phyloP scores from a whole-genome alignment of 2,797 vertebrate species.

The Prunella strophiata region DNA sequence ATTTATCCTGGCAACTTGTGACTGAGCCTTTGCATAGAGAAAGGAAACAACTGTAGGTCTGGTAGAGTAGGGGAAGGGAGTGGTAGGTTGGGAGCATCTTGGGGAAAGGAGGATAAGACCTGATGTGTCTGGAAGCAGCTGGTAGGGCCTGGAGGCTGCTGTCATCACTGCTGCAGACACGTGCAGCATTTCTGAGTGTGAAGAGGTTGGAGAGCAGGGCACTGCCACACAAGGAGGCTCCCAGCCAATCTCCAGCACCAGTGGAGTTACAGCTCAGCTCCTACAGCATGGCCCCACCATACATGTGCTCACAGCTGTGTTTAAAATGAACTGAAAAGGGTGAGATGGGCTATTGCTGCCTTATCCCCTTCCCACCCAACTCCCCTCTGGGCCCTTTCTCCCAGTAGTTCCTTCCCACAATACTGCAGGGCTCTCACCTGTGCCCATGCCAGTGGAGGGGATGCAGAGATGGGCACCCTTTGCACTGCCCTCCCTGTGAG shows the following conservation, averaged over 20 bases:
- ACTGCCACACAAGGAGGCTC: neutral
- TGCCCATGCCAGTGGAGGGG: neutral
- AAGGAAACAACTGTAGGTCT: neutral
- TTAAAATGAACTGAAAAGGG: neutral
- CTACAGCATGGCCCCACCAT: fast-evolving
- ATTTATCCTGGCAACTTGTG: neutral
- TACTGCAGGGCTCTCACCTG: neutral
- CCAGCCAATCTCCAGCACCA: neutral
- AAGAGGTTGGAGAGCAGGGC: neutral
- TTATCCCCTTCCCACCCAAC: neutral
- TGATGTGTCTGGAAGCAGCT: neutral
- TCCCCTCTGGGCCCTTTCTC: neutral
- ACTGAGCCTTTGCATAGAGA: neutral
- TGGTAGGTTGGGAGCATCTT: neutral
- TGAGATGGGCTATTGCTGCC: neutral
- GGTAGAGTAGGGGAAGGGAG: neutral
- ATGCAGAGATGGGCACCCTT: neutral
- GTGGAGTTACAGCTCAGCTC: neutral
- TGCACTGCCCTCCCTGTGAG: neutral
- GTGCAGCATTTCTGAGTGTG: neutral
- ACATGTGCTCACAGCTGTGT: neutral
- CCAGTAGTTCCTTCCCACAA: fast-evolving
- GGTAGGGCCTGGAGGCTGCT: conserved; percentile 2
- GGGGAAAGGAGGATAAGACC: neutral
- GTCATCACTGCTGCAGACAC: neutral